Evolutionary conservation across 2,797 vertebrate genomes (phyloP).

Genomic region (Antennarius maculatus): DNA sequence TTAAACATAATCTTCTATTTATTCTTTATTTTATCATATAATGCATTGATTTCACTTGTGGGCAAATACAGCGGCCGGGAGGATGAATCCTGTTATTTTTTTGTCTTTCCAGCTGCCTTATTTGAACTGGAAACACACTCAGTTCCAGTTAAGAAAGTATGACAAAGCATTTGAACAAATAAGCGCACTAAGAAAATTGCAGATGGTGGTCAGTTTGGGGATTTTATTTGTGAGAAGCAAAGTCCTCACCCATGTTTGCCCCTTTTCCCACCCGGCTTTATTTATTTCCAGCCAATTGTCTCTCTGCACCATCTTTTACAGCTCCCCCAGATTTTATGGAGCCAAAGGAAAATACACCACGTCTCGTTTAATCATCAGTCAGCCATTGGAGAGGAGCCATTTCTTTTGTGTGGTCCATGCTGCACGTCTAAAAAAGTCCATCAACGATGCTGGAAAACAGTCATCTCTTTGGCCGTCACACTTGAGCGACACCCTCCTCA

Average conservation of each 20-base stretch:
- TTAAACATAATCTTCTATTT: conserved; percentile 34
- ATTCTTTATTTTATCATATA: conserved; percentile 5
- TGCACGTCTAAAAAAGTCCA: conserved; percentile 57
- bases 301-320: conserved; percentile 70
- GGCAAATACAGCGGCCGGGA: neutral
- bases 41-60: conserved; percentile 12
- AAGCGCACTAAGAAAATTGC: conserved; percentile 34
- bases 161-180: conserved; percentile 54
- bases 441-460: conserved; percentile 79
- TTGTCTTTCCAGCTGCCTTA: neutral
- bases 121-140: conserved; percentile 4
- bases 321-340: conserved; percentile 76
- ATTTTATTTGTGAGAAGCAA: conserved; percentile 53
- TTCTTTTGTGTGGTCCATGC: conserved; percentile 90
- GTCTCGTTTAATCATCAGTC: conserved; percentile 77
- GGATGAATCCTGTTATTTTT: neutral
- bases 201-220: conserved; percentile 41
- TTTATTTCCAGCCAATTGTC: conserved; percentile 75
- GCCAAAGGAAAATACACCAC: conserved; percentile 77
- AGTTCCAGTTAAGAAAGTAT: conserved; percentile 35
- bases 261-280: conserved; percentile 62
- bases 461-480: conserved; percentile 89
- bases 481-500: conserved; percentile 79
- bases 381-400: conserved; percentile 66
- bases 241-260: conserved; percentile 42